Percentiles rank a stretch among this genome's conserved stretches.
Evolutionary conservation across 2,113 vertebrate genomes (phyloP).

Genomic region (Dunckerocampus dactyliophorus): DNA sequence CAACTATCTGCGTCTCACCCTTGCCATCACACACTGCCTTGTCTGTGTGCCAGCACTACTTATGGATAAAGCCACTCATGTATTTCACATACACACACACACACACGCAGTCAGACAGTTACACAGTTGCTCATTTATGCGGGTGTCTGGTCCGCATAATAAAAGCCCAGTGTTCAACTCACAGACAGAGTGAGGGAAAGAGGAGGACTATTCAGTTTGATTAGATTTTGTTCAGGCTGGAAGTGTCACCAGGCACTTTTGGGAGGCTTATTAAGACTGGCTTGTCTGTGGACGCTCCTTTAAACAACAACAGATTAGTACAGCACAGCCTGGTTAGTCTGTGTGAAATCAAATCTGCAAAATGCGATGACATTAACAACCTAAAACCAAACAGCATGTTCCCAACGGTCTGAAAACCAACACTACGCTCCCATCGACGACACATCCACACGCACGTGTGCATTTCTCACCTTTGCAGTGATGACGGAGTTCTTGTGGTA

Average conservation of each 20-base stretch:
- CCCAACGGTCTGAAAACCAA: not conserved
- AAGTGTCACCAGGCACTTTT: slow-evolving; percentile 31
- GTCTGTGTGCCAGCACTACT: slow-evolving; percentile 40
- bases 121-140: slow-evolving; percentile 61
- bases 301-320: slow-evolving; percentile 7
- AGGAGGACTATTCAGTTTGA: slow-evolving; percentile 51
- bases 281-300: slow-evolving; percentile 1
- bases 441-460: not conserved
- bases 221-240: slow-evolving; percentile 41
- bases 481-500: slow-evolving; percentile 86
- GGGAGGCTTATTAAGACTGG: slow-evolving; percentile 13
- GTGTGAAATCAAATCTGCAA: not conserved
- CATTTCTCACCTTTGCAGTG: slow-evolving; percentile 81
- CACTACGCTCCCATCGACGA: not conserved
- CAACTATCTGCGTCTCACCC: slow-evolving; percentile 29
- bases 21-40: slow-evolving; percentile 42
- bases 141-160: slow-evolving; percentile 57
- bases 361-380: not conserved
- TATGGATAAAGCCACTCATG: slow-evolving; percentile 48
- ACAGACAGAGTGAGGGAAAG: slow-evolving; percentile 30
- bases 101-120: slow-evolving; percentile 36
- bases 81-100: slow-evolving; percentile 34
- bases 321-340: not conserved
- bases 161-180: slow-evolving; percentile 63
- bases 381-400: not conserved